These are phyloP conservation scores for Rafetus swinhoei DNA, from an alignment of 2,113 vertebrate genomes.

Conservation along the genomic window DNA sequence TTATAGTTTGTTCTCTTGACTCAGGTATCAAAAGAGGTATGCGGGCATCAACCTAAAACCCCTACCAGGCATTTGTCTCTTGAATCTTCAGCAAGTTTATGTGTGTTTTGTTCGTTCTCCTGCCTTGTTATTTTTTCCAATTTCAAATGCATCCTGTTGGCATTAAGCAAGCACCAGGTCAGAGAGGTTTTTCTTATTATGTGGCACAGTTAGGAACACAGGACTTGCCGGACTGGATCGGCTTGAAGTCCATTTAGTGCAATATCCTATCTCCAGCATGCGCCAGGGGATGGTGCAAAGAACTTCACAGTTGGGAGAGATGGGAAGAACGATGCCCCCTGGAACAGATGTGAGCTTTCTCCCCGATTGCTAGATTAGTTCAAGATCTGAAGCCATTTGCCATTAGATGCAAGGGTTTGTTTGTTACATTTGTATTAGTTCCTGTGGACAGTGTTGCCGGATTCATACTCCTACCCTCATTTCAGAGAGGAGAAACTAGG, in stretches of 20 bases:
- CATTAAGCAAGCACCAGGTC: fast-evolving
- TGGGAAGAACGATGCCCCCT: background rate
- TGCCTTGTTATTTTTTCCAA: background rate
- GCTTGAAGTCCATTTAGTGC: background rate
- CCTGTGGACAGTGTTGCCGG: background rate
- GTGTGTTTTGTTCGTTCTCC: background rate
- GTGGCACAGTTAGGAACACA: background rate
- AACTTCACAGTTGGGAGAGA: background rate
- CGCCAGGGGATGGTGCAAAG: background rate
- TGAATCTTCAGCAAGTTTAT: background rate
- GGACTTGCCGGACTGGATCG: background rate
- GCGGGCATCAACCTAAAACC: fast-evolving
- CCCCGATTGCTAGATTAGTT: background rate
- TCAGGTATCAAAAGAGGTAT: background rate
- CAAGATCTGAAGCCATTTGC: background rate
- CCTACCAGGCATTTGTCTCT: fast-evolving
- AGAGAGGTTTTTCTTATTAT: background rate
- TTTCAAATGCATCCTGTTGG: background rate
- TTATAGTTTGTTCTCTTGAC: constrained; percentile 9
- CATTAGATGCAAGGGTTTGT: background rate
- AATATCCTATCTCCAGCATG: background rate
- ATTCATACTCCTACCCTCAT: background rate
- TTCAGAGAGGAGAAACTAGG: background rate
- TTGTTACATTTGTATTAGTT: background rate
- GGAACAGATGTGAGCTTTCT: background rate